Evolutionary conservation across 2,113 vertebrate species (phyloP).

Genomic region (Ibidorhyncha struthersii): DNA sequence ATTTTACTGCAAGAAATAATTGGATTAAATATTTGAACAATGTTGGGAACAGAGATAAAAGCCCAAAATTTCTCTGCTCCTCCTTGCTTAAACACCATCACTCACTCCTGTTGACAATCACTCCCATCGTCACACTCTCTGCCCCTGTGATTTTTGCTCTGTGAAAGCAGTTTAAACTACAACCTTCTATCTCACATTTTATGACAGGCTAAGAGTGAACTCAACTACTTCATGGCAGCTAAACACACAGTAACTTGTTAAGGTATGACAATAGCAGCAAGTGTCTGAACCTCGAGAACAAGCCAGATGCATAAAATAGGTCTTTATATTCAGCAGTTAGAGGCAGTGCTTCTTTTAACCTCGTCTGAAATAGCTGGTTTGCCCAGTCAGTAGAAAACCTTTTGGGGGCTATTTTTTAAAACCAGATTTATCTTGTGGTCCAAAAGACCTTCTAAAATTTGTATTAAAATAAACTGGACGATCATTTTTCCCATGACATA

Average conservation of each 20-base stretch:
- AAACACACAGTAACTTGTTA: neutral
- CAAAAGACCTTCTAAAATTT: neutral
- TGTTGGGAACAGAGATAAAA: neutral
- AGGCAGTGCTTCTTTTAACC: neutral
- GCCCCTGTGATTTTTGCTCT: neutral
- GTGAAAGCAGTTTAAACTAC: neutral
- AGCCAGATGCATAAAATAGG: neutral
- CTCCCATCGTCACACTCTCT: neutral
- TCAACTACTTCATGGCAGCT: neutral
- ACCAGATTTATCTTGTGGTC: neutral
- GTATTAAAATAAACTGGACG: neutral
- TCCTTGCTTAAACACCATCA: neutral
- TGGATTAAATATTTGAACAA: neutral
- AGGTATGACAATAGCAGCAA: neutral
- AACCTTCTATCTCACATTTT: neutral
- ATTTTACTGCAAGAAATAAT: neutral
- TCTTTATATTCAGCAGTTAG: neutral
- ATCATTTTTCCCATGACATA: neutral
- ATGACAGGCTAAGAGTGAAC: neutral
- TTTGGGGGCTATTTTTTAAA: neutral
- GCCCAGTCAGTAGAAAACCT: neutral
- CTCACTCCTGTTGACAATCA: neutral
- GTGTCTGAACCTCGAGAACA: neutral
- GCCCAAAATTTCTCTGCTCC: neutral
- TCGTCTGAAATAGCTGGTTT: neutral